Percentiles rank a stretch among this genome's conserved stretches.
These are phyloP conservation scores for Drosophila rhopaloa DNA, from an alignment of 1,140 invertebrate genomes.

Conservation along the genomic window DNA sequence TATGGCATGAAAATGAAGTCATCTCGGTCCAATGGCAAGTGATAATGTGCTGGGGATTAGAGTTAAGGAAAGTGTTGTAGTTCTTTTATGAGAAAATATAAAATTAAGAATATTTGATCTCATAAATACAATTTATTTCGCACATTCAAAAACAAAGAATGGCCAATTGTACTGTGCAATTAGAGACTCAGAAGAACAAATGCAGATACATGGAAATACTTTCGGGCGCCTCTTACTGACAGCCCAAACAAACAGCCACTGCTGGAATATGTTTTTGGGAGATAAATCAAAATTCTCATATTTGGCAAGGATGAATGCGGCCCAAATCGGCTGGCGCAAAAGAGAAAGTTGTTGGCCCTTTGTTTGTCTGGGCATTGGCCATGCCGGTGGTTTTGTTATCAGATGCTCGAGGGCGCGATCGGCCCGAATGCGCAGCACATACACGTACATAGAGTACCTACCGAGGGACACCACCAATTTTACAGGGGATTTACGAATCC, in stretches of 20 bases:
- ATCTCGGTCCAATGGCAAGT: slow-evolving; percentile 43
- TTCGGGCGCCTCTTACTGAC: slow-evolving; percentile 66
- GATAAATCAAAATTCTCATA: slow-evolving; percentile 74
- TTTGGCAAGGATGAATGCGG: slow-evolving; percentile 61
- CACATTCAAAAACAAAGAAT: background rate
- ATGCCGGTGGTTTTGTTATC: slow-evolving; percentile 82
- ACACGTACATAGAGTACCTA: slow-evolving; percentile 33
- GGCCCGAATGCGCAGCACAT: slow-evolving; percentile 7
- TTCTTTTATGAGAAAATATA: background rate
- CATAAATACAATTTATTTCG: background rate
- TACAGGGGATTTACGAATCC: slow-evolving; percentile 73
- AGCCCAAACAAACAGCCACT: slow-evolving; percentile 42
- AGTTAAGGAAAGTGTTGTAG: background rate
- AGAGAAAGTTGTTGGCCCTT: slow-evolving; percentile 80
- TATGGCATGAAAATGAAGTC: slow-evolving; percentile 53
- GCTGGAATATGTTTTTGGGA: slow-evolving; percentile 41
- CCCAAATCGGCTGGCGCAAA: slow-evolving; percentile 49
- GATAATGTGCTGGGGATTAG: slow-evolving; percentile 22
- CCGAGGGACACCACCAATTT: slow-evolving; percentile 63
- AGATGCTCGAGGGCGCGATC: slow-evolving; percentile 79
- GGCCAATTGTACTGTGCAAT: background rate
- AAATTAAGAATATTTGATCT: background rate
- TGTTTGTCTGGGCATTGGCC: slow-evolving; percentile 54
- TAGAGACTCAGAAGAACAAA: background rate
- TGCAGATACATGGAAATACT: slow-evolving; percentile 25